A percentile compares a stretch with the other conserved stretches of the same genome.
Evolutionary conservation across 2,113 vertebrate species (phyloP).

Genomic region (Hypanus sabinus): DNA sequence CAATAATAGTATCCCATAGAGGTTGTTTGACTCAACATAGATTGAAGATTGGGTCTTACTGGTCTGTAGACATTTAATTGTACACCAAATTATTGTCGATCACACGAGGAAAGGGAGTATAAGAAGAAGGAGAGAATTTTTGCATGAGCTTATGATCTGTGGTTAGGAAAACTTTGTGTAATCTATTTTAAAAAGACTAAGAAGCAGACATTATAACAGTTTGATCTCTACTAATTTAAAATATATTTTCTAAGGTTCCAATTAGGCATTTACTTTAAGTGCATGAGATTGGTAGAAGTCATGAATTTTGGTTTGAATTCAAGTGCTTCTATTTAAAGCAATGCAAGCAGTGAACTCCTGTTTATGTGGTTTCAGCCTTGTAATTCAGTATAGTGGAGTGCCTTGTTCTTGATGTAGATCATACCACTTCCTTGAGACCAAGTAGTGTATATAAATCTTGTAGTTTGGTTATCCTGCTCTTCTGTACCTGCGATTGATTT

Average conservation of each 20-base stretch:
- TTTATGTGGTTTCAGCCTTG: constrained; percentile 30
- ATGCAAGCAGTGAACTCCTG: not conserved
- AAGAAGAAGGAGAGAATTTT: not conserved
- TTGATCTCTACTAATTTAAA: constrained; percentile 28
- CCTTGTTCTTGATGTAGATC: constrained; percentile 2
- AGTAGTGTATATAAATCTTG: constrained; percentile 1
- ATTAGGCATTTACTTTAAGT: constrained; percentile 18
- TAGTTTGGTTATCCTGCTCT: not conserved
- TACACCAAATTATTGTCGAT: not conserved
- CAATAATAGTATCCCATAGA: not conserved
- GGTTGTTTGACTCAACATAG: not conserved
- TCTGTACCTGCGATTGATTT: not conserved
- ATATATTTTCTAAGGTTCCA: not conserved
- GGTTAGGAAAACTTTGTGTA: not conserved
- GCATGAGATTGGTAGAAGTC: not conserved
- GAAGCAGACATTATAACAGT: not conserved
- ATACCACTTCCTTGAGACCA: not conserved
- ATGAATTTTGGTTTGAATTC: not conserved
- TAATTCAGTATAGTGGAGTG: not conserved
- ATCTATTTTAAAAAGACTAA: not conserved
- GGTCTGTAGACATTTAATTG: not conserved
- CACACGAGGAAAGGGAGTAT: too few relatives aligned
- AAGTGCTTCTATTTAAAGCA: constrained; percentile 10
- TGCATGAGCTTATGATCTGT: not conserved
- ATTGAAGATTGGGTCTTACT: not conserved